These are phyloP conservation scores for Cosmorhoe ocellata DNA, from an alignment of 2,888 invertebrate genomes.

Conservation along the genomic window DNA sequence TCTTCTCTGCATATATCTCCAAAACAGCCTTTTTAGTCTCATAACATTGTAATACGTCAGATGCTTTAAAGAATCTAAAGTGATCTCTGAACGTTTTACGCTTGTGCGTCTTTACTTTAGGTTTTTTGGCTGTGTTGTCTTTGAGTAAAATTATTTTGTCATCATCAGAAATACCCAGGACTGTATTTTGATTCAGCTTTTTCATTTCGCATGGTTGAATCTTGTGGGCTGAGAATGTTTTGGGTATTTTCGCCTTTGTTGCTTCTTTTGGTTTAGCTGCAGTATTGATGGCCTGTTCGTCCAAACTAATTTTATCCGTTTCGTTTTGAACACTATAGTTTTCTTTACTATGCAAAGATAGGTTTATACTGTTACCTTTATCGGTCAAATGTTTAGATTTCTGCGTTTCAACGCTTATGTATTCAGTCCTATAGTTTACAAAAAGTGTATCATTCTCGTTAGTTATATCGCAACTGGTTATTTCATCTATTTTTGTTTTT, in stretches of 20 bases:
- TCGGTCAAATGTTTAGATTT: constrained; percentile 38
- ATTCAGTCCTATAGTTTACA: constrained; percentile 38
- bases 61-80: constrained; percentile 23
- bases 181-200: constrained; percentile 35
- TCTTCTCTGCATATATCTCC: constrained; percentile 63
- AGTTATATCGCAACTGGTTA: constrained; percentile 48
- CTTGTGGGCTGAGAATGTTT: constrained; percentile 19
- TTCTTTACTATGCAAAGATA: constrained; percentile 34
- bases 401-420: constrained; percentile 52
- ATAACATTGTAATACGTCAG: constrained; percentile 61
- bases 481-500: constrained; percentile 40
- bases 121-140: neutral
- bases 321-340: constrained; percentile 8
- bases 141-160: constrained; percentile 43
- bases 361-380: constrained; percentile 33
- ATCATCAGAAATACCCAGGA: constrained; percentile 43
- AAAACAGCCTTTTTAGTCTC: constrained; percentile 70
- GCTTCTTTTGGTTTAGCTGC: neutral
- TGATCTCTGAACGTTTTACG: constrained; percentile 11
- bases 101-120: constrained; percentile 8
- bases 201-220: constrained; percentile 8
- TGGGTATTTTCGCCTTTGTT: constrained; percentile 30
- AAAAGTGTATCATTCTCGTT: constrained; percentile 35
- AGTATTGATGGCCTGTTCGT: constrained; percentile 5
- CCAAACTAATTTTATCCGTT: constrained; percentile 4